Conservation (phyloP, 2,113 vertebrate genomes). For the Anarrhichthys ocellatus region DNA sequence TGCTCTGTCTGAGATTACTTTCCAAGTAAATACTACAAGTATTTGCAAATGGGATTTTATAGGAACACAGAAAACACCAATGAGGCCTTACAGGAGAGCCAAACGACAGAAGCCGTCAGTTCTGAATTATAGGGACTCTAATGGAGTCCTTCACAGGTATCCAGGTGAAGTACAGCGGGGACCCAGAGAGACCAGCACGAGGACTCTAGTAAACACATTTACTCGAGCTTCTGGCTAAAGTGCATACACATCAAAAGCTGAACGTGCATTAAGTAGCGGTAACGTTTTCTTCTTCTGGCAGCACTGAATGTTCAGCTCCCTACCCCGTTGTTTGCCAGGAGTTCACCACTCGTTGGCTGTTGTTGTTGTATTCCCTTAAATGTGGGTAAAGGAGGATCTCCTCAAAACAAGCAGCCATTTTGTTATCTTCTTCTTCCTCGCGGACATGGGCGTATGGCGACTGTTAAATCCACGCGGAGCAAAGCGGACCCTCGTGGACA, state of each 20-base stretch:
- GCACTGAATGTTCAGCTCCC: background rate
- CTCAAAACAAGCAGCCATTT: constrained; percentile 1
- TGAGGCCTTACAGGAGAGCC: background rate
- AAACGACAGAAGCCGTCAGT: background rate
- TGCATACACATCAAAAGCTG: background rate
- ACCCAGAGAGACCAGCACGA: background rate
- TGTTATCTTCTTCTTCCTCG: background rate
- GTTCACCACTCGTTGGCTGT: no score
- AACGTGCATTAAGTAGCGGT: background rate
- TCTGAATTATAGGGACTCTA: background rate
- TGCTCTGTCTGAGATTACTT: constrained; percentile 32
- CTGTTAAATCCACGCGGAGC: background rate
- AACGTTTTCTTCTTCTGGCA: background rate
- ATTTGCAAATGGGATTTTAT: constrained; percentile 14
- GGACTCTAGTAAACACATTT: constrained; percentile 8
- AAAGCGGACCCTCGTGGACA: background rate
- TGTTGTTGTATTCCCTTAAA: background rate
- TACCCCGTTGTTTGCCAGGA: background rate
- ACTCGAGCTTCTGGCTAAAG: background rate
- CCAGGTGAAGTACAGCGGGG: background rate
- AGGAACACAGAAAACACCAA: background rate
- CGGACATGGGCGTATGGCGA: background rate
- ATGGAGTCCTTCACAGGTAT: background rate
- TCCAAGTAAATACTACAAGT: constrained; percentile 34
- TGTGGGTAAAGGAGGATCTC: constrained; percentile 1